A percentile compares a stretch with the other conserved stretches of the same genome.
These are phyloP conservation scores for Etheostoma cragini DNA, from an alignment of 2,113 vertebrate species.

Conservation along the genomic window DNA sequence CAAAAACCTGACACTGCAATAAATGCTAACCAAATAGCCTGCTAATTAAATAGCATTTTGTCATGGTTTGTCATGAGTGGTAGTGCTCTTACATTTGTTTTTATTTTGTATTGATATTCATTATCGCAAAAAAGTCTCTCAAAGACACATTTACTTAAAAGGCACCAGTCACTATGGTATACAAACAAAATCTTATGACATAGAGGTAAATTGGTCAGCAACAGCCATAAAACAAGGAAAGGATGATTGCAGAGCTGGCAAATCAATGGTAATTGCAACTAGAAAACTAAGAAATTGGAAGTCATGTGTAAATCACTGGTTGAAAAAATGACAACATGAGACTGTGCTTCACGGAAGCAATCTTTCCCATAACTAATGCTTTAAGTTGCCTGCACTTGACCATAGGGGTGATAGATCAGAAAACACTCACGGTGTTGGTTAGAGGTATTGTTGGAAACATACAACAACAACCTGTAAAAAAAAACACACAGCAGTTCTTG, in stretches of 20 bases:
- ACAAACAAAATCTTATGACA: too few species aligned
- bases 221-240: neutral
- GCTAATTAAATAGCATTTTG: conserved; percentile 30
- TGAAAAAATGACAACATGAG: neutral
- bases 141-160: too few species aligned
- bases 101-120: too few species aligned
- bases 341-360: neutral
- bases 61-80: neutral
- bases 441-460: neutral
- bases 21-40: conserved; percentile 3
- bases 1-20: conserved; percentile 5
- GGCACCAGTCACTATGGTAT: too few species aligned
- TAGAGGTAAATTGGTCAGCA: neutral
- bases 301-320: neutral
- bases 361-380: neutral
- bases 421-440: neutral
- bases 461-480: neutral
- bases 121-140: too few species aligned
- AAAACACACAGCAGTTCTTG: neutral
- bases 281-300: neutral
- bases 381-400: neutral
- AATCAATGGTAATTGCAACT: neutral
- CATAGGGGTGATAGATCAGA: neutral
- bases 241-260: neutral
- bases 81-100: neutral